Evolutionary conservation across 1,140 invertebrate genomes (phyloP), one percentile per base, ranked within the genome.

Genomic region (Parapsyche elsis): DNA sequence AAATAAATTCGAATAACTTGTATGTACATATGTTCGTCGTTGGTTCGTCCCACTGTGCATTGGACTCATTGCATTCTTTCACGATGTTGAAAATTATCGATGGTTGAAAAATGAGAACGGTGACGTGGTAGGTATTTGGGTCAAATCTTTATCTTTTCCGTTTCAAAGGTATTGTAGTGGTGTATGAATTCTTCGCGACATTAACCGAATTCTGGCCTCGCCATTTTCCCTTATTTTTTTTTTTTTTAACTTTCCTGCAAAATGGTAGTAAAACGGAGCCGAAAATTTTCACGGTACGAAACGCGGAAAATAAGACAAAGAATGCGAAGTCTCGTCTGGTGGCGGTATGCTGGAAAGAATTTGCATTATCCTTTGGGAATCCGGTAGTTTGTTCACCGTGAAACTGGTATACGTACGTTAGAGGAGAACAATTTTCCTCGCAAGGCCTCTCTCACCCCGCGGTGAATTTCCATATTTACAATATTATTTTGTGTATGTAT

Each of bases 351-450:
- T 67, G 64, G 24, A 67, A 67, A 67, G 64, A 67, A 67, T 67
- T 67, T 67, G 64, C 64, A 67, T 67, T 67, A 67, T 67, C 64
- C 64, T 67, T 67, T 67, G 64, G 64, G 64, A 67, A 67, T 67
- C 64, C 64, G 64, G 64, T 67, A 67, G 64, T 67, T 67, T 67
- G 64, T 67, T 67, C 64, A 24, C 64, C 24, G 64, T 67, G 64
- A 67, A 67, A 67, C 19, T 67, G 64, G 14, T 23, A 23, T 61
- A 21, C 21, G 59, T 67, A 67, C 21, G n/a, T 67, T 26, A 21
- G 21, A 26, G 64, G 24, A n/a, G 64, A 67, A 67, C 64, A 67
- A 67, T 67, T 67, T 67, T 67, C 64, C 24, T 7, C 5, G 2
- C 30, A 24, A 67, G 24, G 24, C 23, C 64, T 26, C 24, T 38